Evolutionary conservation across 1,140 invertebrate genomes (phyloP).

Genomic region (Caerostris darwini): DNA sequence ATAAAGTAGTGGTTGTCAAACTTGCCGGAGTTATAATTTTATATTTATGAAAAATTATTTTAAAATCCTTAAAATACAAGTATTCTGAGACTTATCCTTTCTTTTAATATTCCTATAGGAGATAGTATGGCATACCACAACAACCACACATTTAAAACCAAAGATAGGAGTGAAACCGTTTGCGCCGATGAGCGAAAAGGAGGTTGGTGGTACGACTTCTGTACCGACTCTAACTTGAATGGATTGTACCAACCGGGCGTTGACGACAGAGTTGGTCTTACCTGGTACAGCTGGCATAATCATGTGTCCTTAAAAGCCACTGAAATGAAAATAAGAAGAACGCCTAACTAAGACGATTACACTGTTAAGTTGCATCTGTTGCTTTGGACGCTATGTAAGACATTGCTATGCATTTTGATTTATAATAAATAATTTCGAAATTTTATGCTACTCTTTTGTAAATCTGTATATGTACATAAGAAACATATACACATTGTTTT

Average conservation of each 20-base stretch:
- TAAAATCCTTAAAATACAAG: no score
- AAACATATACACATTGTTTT: no score
- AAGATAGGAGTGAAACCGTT: background rate
- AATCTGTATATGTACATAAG: no score
- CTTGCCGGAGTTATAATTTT: no score
- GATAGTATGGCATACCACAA: background rate
- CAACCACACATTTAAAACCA: background rate
- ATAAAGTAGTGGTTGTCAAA: no score
- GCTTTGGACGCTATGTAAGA: no score
- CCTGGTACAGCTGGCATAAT: background rate
- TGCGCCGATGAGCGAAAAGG: background rate
- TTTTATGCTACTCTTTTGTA: no score
- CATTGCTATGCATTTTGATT: no score
- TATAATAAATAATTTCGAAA: no score
- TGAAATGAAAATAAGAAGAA: background rate
- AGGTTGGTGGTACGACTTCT: background rate
- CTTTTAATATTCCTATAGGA: background rate
- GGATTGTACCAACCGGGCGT: background rate
- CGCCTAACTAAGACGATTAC: background rate
- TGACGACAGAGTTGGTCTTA: background rate
- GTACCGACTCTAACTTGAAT: background rate
- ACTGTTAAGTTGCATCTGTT: no score
- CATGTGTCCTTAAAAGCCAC: background rate
- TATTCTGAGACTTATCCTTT: no score
- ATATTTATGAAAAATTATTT: no score